Evolutionary conservation across 2,888 invertebrate genomes (phyloP), one percentile per base, ranked within the genome.

Genomic region (Phrixothrix hirtus): DNA sequence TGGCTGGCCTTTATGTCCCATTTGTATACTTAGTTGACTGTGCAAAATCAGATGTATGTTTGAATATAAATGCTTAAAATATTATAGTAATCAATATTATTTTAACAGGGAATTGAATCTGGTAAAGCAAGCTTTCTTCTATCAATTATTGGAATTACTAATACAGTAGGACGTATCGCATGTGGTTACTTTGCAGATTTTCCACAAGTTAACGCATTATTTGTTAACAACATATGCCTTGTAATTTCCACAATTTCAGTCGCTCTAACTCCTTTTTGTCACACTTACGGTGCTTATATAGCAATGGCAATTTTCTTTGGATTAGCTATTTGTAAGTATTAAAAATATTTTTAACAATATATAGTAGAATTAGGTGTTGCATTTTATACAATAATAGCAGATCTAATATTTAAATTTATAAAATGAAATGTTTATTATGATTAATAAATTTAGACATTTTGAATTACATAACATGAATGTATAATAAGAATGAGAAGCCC

Each of bases 1-100:
- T 98, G 90, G 91, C 96, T 43, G 97, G 97, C 60, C 85, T 97
- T 45, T 96, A 96, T 76, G 92, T 98, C 61, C 98, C 98, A 27
- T 98, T 95, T 75, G 92, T 95, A 37, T 98, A 93, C 73, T 82
- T 98, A 45, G 92, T 94, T 14, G 91, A 94, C 65, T 87, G 88
- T 43, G 91, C 91, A 7, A 80, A 76, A 52, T 74, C 79, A 46
- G 85, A 87, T 69, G 89, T 89, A 75, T 82, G 82, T 78, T 42
- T 35, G n/a, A 41, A 21, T 27, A 27, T 15, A 7, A 6, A n/a
- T n/a, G n/a, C n/a, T n/a, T n/a, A n/a, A n/a, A n/a, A n/a, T n/a
- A n/a, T n/a, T n/a, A n/a, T n/a, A n/a, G n/a, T n/a, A n/a, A n/a
- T n/a, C n/a, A n/a, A n/a, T n/a, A n/a, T n/a, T 45, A 42, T 31